These are phyloP conservation scores for Drosophila prosaltans DNA, from an alignment of 1,140 invertebrate genomes.

Conservation along the genomic window DNA sequence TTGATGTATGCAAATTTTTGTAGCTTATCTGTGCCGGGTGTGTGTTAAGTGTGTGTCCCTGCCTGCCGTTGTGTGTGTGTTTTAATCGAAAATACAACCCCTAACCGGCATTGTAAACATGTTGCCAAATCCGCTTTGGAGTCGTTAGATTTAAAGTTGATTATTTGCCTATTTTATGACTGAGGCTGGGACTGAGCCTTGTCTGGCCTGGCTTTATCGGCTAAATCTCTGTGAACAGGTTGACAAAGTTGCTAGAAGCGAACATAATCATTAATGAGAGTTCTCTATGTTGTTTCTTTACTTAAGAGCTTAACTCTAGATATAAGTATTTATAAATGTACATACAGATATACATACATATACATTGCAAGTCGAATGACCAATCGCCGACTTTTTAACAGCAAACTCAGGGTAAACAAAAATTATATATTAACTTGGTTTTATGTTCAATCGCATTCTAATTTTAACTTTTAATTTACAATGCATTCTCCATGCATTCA, in stretches of 20 bases:
- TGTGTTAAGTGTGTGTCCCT: slow-evolving; percentile 59
- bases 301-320: not conserved
- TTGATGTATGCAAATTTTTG: slow-evolving; percentile 67
- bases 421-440: too few species aligned
- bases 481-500: too few species aligned
- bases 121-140: slow-evolving; percentile 53
- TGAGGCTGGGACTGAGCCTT: not conserved
- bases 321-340: too few species aligned
- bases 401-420: too few species aligned
- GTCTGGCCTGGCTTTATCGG: not conserved
- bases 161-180: slow-evolving; percentile 54
- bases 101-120: slow-evolving; percentile 55
- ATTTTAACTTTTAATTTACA: too few species aligned
- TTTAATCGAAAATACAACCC: slow-evolving; percentile 75
- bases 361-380: too few species aligned
- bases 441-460: too few species aligned
- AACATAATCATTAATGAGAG: not conserved
- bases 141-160: slow-evolving; percentile 57
- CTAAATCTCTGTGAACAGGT: not conserved
- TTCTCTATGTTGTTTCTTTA: not conserved
- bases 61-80: slow-evolving; percentile 47
- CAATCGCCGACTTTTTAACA: too few species aligned
- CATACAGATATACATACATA: too few species aligned
- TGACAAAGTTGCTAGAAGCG: not conserved
- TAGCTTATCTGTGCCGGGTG: slow-evolving; percentile 24